phyloP scores from a whole-genome alignment of 2,888 invertebrate species.

The Hymenopus coronatus region DNA sequence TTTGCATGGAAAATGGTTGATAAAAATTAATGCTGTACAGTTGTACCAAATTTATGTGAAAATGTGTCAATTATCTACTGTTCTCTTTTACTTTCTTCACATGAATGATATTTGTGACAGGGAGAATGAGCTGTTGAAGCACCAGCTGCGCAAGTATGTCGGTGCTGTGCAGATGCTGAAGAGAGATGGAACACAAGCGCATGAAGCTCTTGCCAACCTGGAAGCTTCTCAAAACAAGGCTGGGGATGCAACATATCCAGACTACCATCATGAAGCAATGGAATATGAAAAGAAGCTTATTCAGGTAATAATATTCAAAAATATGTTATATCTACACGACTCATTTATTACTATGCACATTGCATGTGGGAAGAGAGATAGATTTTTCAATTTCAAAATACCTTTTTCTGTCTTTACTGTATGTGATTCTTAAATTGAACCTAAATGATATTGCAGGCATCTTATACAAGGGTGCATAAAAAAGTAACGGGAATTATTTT shows the following conservation, averaged over 20 bases:
- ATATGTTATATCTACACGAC: background rate
- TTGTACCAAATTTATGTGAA: background rate
- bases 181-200: conserved; percentile 50
- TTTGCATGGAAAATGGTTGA: no score
- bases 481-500: no score
- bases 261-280: conserved; percentile 66
- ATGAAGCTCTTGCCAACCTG: conserved; percentile 43
- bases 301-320: conserved; percentile 56
- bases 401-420: no score
- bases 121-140: conserved; percentile 80
- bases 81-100: background rate
- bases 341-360: no score
- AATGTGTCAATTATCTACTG: background rate
- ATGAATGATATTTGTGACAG: conserved; percentile 45
- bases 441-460: no score
- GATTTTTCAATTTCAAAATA: no score
- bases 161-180: conserved; percentile 84
- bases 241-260: conserved; percentile 40
- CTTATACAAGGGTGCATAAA: no score
- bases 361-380: no score
- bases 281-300: conserved; percentile 83
- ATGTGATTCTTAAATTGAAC: no score
- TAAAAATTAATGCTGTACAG: no score
- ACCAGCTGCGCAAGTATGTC: conserved; percentile 81
- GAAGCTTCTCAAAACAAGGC: conserved; percentile 37